A percentile compares a stretch with the other conserved stretches of the same genome.
These are phyloP conservation scores for Phasia obesa DNA, from an alignment of 2,888 invertebrate species.

Conservation along the genomic window DNA sequence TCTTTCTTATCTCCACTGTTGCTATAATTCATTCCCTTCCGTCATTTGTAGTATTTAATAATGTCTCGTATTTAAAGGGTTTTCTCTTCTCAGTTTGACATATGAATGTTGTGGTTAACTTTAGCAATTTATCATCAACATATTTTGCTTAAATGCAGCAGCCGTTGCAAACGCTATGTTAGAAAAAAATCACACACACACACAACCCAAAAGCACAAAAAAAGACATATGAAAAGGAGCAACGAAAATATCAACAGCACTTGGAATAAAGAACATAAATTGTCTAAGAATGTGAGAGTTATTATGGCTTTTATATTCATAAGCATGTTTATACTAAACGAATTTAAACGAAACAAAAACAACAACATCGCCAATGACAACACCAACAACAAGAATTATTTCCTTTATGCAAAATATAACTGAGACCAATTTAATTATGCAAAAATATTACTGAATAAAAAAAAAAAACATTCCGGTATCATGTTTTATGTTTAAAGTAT, in stretches of 20 bases:
- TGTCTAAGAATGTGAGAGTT: conserved; percentile 53
- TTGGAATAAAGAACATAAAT: conserved; percentile 56
- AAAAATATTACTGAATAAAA: conserved; percentile 41
- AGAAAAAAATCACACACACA: conserved; percentile 17
- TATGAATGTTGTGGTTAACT: conserved; percentile 70
- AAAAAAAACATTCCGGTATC: conserved; percentile 38
- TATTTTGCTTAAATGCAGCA: conserved; percentile 60
- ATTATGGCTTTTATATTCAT: conserved; percentile 63
- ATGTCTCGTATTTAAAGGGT: conserved; percentile 46
- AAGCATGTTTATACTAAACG: conserved; percentile 70
- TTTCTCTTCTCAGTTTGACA: conserved; percentile 60
- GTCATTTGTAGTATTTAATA: conserved; percentile 53
- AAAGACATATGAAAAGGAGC: conserved; percentile 37
- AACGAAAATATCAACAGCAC: conserved; percentile 50
- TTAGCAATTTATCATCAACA: conserved; percentile 70
- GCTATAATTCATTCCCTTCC: conserved; percentile 17
- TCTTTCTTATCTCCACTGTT: neutral
- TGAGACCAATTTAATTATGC: conserved; percentile 70
- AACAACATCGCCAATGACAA: neutral
- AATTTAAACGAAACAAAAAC: conserved; percentile 34
- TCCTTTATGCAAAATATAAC: conserved; percentile 67
- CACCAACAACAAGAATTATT: conserved; percentile 54
- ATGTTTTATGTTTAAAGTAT: conserved; percentile 39
- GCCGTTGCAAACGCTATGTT: conserved; percentile 22
- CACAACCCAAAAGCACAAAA: neutral